Base-by-base conservation (phyloP, 2,113 vertebrate species). In the Nesogale talazaci region DNA sequence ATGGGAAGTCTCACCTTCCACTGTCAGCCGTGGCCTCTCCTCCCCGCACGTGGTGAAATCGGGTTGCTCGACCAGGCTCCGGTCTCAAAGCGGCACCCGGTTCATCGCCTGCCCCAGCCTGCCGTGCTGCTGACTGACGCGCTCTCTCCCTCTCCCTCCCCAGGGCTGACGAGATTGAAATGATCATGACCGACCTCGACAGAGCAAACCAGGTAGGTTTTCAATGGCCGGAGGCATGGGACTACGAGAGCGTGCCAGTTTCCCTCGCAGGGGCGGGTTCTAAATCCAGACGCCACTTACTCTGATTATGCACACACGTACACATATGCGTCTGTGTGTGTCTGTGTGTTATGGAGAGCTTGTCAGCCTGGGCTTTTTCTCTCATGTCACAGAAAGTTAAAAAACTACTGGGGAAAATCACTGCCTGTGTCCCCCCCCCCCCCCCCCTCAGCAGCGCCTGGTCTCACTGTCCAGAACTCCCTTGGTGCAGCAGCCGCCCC, bases 111-210 rank as follows among this genome's bases (percentile, higher is more conserved):
- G 11, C 27, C 56, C 10, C 1, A 59, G 40, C 81, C 31, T 25
- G 3, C 69, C 84, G 78, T 1, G 0, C 29, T 36, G 0, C 40
- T 56, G 12, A 89, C 94, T 95, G 92, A 96, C 23, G 3, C 10
- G 7, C 83, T 91, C 12, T 94, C 81, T 94, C 82, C 85, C 89
- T 95, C 95, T 93, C 95, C 23, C 79, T 52, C 96, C 89, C 94
- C 95, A 99, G 99, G 98, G 99, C 99, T 40, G 99, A 99, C 95
- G 99, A 99, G 98, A 99, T 99, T 88, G 99, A 99, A 97, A 99
- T 99, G 98, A 99, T 99, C 98, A 99, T 99, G 99, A 99, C 99
- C 40, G 99, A 99, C 97, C 98, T 99, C 92, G 99, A 99, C 97
- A 98, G 99, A 98, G 99, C 99, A 72, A 99, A 99, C 98, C 99